phyloP scores from a whole-genome alignment of 2,888 invertebrate species.

The Netelia inedita region DNA sequence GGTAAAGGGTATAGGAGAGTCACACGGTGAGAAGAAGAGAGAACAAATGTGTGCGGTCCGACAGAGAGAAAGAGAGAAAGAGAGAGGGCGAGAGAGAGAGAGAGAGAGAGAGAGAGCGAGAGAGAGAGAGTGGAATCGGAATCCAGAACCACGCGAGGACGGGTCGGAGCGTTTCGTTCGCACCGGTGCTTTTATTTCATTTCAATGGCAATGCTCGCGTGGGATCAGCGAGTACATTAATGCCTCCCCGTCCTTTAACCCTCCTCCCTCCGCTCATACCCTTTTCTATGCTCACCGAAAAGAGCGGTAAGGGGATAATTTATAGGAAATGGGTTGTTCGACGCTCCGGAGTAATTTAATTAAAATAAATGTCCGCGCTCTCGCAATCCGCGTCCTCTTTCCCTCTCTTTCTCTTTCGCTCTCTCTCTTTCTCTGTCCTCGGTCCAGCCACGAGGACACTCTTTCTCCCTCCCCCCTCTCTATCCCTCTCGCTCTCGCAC shows the following conservation, averaged over 20 bases:
- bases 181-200: conserved; percentile 84
- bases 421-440: not conserved
- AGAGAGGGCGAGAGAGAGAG: conserved; percentile 66
- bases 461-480: conserved; percentile 12
- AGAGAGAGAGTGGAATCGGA: conserved; percentile 71
- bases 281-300: conserved; percentile 71
- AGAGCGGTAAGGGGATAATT: conserved; percentile 84
- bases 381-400: conserved; percentile 66
- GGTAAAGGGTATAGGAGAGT: conserved; percentile 19
- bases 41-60: conserved; percentile 21
- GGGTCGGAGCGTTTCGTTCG: conserved; percentile 78
- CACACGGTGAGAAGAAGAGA: conserved; percentile 18
- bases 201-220: conserved; percentile 81
- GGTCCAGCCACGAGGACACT: conserved; percentile 50
- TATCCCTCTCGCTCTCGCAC: conserved; percentile 11
- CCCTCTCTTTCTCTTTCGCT: conserved; percentile 24
- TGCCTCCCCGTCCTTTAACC: conserved; percentile 74
- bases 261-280: not conserved
- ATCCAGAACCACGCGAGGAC: conserved; percentile 57
- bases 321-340: conserved; percentile 86
- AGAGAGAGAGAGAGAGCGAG: conserved; percentile 50
- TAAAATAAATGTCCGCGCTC: conserved; percentile 85
- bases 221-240: conserved; percentile 84
- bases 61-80: conserved; percentile 32
- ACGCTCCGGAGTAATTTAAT: conserved; percentile 85